Percentiles rank a stretch among this genome's conserved stretches.
These are phyloP conservation scores for Leptosomus discolor DNA, from an alignment of 2,113 vertebrate genomes.

Conservation along the genomic window DNA sequence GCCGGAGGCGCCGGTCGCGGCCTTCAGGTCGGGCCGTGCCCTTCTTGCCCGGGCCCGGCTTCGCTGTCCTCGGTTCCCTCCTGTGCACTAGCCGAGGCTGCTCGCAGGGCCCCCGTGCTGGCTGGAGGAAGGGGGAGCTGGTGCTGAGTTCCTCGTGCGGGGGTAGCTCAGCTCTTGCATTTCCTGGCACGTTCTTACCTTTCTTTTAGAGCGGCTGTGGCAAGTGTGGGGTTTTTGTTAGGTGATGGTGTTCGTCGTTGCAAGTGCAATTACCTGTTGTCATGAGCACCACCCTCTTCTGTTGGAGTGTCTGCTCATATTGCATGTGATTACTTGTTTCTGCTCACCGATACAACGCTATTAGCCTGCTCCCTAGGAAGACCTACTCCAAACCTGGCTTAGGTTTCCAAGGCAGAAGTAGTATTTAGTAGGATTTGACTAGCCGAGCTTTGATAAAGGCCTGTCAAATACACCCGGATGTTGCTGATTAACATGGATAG, in stretches of 20 bases:
- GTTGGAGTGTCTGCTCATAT: fast-evolving
- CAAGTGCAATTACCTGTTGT: fast-evolving
- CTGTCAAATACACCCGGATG: fast-evolving
- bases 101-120: fast-evolving
- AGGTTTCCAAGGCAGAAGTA: not conserved
- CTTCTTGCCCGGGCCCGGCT: no score
- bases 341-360: fast-evolving
- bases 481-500: fast-evolving
- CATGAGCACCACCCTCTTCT: fast-evolving
- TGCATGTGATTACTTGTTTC: fast-evolving
- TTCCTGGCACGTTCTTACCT: fast-evolving
- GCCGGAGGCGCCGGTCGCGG: fast-evolving
- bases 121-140: not conserved
- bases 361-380: fast-evolving
- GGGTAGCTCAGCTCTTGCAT: fast-evolving
- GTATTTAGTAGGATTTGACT: not conserved
- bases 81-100: fast-evolving
- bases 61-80: fast-evolving
- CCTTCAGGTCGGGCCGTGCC: fast-evolving
- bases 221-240: fast-evolving
- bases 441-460: not conserved
- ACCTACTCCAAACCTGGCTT: no score
- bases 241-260: fast-evolving
- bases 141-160: fast-evolving
- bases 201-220: fast-evolving